Base-by-base conservation (phyloP, 1,140 invertebrate species). In the Bombus waltoni region DNA sequence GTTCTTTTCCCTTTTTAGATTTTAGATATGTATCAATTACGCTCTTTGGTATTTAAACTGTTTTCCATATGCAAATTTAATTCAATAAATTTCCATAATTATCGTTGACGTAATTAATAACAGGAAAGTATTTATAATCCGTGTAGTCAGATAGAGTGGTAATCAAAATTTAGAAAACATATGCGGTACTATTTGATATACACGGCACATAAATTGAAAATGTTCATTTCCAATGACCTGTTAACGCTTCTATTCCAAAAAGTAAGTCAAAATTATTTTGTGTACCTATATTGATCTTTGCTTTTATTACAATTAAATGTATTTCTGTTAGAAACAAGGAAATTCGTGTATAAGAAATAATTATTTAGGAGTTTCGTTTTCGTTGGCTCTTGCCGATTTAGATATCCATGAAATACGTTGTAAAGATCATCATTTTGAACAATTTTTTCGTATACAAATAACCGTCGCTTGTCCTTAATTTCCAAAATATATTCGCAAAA, bases 61-160 rank as follows among this genome's bases (percentile, higher is more conserved):
- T 47, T n/a, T 47, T 13, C 4, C 42, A 8, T 32, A 22, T 47
- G 15, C 42, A 47, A 32, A 42, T 74, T 74, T 25, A 42, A 32
- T 62, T 42, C 28, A 13, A 42, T 76, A 38, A 59, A 76, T 76
- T 76, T 57, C 6, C 47, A 38, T 59, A 59, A 76, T 59, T 59
- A 76, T 57, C 35, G 11, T 25, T 15, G 47, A 11, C 25, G 11
- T 57, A 76, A 59, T 57, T 38, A 38, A 57, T 40, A 76, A 59
- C n/a, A 18, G n/a, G 18, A 2, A 74, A 47, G 32, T 47, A 11
- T 22, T 74, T 74, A 74, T 18, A 15, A 74, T 11, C 9, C n/a
- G 28, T 6, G 18, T 32, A 47, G 18, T 47, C 18, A 18, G n/a
- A n/a, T 42, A n/a, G 70, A 72, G 32, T 25, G 18, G 4, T 22